A percentile compares a stretch with the other conserved stretches of the same genome.
Conservation (phyloP, 2,888 invertebrate genomes). For the Acholoe squamosa region DNA sequence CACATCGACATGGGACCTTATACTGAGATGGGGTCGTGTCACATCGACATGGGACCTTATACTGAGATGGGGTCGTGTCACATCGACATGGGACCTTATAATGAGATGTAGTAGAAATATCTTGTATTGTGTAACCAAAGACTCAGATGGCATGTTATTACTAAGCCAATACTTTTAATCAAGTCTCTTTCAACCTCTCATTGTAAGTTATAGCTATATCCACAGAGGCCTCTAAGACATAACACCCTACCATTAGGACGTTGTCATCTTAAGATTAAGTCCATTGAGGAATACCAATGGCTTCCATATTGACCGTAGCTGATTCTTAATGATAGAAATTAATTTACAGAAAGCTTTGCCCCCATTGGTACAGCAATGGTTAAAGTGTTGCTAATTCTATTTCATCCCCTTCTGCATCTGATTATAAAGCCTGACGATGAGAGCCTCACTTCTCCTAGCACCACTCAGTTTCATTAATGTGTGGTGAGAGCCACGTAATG, state of each 20-base stretch:
- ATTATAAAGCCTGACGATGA: background rate
- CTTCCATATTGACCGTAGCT: background rate
- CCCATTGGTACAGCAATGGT: background rate
- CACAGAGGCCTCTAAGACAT: background rate
- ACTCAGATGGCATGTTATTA: background rate
- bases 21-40: background rate
- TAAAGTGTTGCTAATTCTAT: conserved; percentile 8
- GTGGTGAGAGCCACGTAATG: conserved; percentile 13
- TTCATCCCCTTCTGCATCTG: conserved; percentile 7
- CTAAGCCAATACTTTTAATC: no score
- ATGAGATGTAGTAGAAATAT: background rate
- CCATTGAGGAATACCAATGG: background rate
- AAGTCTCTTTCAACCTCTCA: no score
- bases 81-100: background rate
- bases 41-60: background rate
- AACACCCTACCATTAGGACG: background rate
- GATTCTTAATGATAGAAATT: background rate
- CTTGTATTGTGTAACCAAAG: no score
- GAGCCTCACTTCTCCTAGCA: background rate
- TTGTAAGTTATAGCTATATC: no score
- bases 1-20: background rate
- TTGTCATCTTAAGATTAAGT: background rate
- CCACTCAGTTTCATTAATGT: conserved; percentile 22
- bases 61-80: background rate
- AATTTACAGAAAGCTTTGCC: no score